Evolutionary conservation across 1,140 invertebrate genomes (phyloP).

Genomic region (Dufourea novaeangliae): DNA sequence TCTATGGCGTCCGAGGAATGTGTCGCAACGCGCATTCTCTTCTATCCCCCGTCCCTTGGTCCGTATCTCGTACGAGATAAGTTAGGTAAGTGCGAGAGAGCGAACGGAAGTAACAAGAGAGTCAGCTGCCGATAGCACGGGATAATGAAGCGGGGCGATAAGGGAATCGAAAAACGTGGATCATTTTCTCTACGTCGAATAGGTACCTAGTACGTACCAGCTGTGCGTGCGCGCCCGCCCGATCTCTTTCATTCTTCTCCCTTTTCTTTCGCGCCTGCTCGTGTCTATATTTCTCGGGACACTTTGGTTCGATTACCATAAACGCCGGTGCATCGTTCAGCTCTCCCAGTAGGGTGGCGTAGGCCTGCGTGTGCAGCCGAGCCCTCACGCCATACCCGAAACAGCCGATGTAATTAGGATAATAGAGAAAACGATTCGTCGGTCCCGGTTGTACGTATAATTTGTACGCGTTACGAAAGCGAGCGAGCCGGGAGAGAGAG

Average conservation of each 20-base stretch:
- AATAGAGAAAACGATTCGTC: slow-evolving; percentile 15
- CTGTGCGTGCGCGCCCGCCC: too few relatives aligned
- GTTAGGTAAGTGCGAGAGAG: slow-evolving; percentile 12
- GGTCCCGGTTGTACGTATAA: neutral
- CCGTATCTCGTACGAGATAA: slow-evolving; percentile 29
- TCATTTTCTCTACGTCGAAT: too few relatives aligned
- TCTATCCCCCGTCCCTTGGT: neutral
- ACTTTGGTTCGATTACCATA: neutral
- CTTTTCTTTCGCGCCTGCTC: too few relatives aligned
- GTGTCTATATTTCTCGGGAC: too few relatives aligned
- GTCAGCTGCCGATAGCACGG: neutral
- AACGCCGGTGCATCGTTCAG: neutral
- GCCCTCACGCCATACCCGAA: neutral
- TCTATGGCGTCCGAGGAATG: slow-evolving; percentile 33
- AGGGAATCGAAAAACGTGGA: too few relatives aligned
- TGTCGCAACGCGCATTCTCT: slow-evolving; percentile 19
- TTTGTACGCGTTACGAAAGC: neutral
- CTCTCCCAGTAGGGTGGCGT: neutral
- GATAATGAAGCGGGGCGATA: too few relatives aligned
- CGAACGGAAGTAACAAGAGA: slow-evolving; percentile 17
- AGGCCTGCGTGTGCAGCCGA: neutral
- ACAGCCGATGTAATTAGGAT: slow-evolving; percentile 19
- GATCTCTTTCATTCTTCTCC: too few relatives aligned
- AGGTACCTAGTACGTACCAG: too few relatives aligned
- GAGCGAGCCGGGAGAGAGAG: neutral